Conservation (phyloP, 2,888 invertebrate genomes). For the Platerodrilus igneus region DNA sequence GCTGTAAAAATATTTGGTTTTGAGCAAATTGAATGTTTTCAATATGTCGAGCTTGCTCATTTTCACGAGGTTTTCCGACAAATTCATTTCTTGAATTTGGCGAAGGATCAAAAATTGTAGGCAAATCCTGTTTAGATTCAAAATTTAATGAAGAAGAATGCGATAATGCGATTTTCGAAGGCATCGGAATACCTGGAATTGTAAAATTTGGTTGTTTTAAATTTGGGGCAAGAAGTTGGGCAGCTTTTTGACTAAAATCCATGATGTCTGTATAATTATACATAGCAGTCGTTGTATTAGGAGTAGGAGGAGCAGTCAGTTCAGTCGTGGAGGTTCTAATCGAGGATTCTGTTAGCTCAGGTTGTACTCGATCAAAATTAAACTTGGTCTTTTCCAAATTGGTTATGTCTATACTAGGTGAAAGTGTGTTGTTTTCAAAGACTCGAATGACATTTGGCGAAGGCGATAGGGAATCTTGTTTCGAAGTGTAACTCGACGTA, state of each 20-base stretch:
- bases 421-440: constrained; percentile 38
- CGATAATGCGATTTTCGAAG: constrained; percentile 30
- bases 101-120: constrained; percentile 10
- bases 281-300: constrained; percentile 24
- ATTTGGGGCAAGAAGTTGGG: constrained; percentile 45
- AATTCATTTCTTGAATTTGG: constrained; percentile 1
- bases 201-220: constrained; percentile 43
- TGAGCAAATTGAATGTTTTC: constrained; percentile 29
- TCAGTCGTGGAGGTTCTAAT: neutral
- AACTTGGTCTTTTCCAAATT: constrained; percentile 33
- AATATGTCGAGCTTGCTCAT: constrained; percentile 43
- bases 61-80: constrained; percentile 52
- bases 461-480: constrained; percentile 26
- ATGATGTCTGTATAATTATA: constrained; percentile 42
- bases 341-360: neutral
- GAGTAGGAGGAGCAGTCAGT: neutral
- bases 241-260: constrained; percentile 48
- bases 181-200: constrained; percentile 36
- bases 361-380: constrained; percentile 18
- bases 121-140: constrained; percentile 27
- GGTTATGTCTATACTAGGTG: constrained; percentile 39
- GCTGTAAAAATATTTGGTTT: constrained; percentile 29
- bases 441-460: constrained; percentile 40
- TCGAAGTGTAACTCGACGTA: constrained; percentile 37
- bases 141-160: constrained; percentile 17